Conservation (phyloP, 2,888 invertebrate genomes). For the Yponomeuta evonymella region DNA sequence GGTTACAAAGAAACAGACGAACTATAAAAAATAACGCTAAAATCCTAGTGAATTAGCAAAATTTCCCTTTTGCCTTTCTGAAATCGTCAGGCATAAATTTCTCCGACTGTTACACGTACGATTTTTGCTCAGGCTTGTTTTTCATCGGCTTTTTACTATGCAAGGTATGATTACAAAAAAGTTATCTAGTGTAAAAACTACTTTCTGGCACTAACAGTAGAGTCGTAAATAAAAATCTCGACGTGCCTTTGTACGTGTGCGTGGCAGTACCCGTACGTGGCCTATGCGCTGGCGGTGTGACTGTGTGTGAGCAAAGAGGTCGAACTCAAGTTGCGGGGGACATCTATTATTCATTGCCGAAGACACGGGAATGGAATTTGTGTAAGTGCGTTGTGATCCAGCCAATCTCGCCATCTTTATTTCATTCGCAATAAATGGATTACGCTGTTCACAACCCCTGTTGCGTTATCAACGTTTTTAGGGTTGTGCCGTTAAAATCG, state of each 20-base stretch:
- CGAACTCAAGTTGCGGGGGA: constrained; percentile 43
- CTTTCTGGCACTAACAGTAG: constrained; percentile 16
- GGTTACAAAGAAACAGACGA: background rate
- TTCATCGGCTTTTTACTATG: constrained; percentile 8
- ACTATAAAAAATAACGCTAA: constrained; percentile 4
- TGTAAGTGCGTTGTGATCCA: constrained; percentile 72
- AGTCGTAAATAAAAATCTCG: constrained; percentile 14
- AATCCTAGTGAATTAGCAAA: constrained; percentile 13
- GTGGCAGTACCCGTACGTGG: background rate
- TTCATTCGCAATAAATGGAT: constrained; percentile 70
- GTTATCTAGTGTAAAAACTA: constrained; percentile 14
- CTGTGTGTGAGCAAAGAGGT: constrained; percentile 36
- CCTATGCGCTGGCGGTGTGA: constrained; percentile 24
- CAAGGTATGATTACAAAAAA: constrained; percentile 11
- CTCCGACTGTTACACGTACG: constrained; percentile 2
- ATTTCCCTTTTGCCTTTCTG: constrained; percentile 6
- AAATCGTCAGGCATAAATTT: constrained; percentile 3
- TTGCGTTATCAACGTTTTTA: constrained; percentile 51
- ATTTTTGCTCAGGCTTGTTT: constrained; percentile 8
- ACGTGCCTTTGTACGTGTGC: constrained; percentile 1
- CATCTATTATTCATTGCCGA: constrained; percentile 70
- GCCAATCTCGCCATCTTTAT: constrained; percentile 69
- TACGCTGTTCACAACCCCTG: constrained; percentile 58
- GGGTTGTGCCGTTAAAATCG: constrained; percentile 20
- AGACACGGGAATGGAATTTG: constrained; percentile 71